A percentile compares a stretch with the other conserved stretches of the same genome.
phyloP scores from a whole-genome alignment of 2,113 vertebrate genomes.

The Campylomormyrus numenius region DNA sequence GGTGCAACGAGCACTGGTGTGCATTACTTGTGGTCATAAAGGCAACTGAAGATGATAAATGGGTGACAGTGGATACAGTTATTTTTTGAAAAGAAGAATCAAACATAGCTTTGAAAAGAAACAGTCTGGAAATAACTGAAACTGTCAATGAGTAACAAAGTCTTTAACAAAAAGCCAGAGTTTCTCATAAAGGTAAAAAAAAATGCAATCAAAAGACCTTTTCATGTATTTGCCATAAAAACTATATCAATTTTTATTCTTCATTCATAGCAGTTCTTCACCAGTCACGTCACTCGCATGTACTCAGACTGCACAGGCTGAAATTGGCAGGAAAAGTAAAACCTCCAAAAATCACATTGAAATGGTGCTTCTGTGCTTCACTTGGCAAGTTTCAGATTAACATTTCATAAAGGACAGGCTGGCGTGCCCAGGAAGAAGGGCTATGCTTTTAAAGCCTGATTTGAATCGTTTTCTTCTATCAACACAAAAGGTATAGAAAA shows the following conservation, averaged over 20 bases:
- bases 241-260: background rate
- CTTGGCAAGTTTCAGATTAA: background rate
- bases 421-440: background rate
- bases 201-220: background rate
- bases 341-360: background rate
- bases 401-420: background rate
- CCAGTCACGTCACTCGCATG: background rate
- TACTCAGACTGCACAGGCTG: background rate
- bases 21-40: background rate
- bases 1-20: background rate
- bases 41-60: background rate
- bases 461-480: constrained; percentile 24
- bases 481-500: constrained; percentile 9
- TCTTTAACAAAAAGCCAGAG: background rate
- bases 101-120: background rate
- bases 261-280: background rate
- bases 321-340: background rate
- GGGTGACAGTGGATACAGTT: background rate
- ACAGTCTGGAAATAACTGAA: background rate
- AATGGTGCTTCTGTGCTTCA: background rate
- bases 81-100: background rate
- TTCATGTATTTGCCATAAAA: background rate
- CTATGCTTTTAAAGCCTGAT: background rate
- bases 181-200: constrained; percentile 8
- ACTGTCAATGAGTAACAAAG: background rate